These are phyloP conservation scores for Chaetoderma sp. DNA, from an alignment of 2,888 invertebrate species.

Conservation along the genomic window DNA sequence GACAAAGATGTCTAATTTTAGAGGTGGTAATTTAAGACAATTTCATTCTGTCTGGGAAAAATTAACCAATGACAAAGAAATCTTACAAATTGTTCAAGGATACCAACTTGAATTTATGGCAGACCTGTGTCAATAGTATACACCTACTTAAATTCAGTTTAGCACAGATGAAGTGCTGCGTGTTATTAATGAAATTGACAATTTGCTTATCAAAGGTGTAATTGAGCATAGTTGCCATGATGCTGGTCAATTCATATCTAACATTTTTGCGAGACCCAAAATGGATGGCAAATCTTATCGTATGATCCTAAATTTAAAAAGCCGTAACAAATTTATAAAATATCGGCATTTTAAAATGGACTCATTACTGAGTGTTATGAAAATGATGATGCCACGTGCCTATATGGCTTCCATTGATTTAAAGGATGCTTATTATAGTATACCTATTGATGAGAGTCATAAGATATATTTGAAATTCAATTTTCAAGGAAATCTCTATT, in stretches of 20 bases:
- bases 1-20: too few species aligned
- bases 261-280: neutral
- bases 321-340: neutral
- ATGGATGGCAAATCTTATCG: neutral
- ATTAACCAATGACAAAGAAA: neutral
- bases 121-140: neutral
- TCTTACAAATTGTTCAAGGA: slow-evolving; percentile 19
- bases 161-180: neutral
- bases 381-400: neutral
- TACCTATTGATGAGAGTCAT: neutral
- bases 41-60: too few species aligned
- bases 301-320: slow-evolving; percentile 1
- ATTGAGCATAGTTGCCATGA: neutral
- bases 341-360: slow-evolving; percentile 9
- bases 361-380: neutral
- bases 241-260: neutral
- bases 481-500: neutral
- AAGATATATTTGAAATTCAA: slow-evolving; percentile 16
- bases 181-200: slow-evolving; percentile 18
- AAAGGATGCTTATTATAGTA: slow-evolving; percentile 1
- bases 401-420: neutral
- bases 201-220: neutral
- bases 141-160: neutral
- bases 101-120: slow-evolving; percentile 14
- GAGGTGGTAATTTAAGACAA: too few species aligned